Conservation (phyloP, 2,797 vertebrate species). For the Tadarida brasiliensis region DNA sequence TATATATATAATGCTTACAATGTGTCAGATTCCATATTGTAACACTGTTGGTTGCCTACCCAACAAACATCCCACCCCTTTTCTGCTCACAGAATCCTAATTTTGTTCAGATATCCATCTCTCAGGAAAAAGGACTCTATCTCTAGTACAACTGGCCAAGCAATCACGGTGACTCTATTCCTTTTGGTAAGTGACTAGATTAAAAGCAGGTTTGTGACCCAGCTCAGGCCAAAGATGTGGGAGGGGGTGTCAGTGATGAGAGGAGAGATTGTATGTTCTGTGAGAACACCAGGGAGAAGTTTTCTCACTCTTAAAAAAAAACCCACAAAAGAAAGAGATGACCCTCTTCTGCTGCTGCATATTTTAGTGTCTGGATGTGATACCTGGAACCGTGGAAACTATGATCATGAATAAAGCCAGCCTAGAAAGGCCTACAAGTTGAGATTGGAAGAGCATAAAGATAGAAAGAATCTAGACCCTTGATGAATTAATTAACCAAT, state of each 20-base stretch:
- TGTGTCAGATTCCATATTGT: background rate
- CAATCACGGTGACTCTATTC: background rate
- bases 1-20: background rate
- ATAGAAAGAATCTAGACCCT: background rate
- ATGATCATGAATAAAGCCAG: background rate
- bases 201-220: background rate
- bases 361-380: background rate
- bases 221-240: background rate
- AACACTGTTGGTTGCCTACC: background rate
- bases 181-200: background rate
- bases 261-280: background rate
- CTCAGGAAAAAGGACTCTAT: background rate
- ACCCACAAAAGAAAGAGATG: background rate
- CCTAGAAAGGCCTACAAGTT: background rate
- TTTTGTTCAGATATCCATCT: constrained; percentile 10
- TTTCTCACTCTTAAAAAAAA: background rate
- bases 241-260: background rate
- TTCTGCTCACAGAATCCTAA: background rate
- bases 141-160: background rate
- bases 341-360: background rate
- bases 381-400: background rate
- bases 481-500: background rate
- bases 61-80: background rate
- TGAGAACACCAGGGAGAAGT: background rate
- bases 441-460: background rate